Evolutionary conservation across 2,888 invertebrate species (phyloP).

Genomic region (Drosophila mettleri): DNA sequence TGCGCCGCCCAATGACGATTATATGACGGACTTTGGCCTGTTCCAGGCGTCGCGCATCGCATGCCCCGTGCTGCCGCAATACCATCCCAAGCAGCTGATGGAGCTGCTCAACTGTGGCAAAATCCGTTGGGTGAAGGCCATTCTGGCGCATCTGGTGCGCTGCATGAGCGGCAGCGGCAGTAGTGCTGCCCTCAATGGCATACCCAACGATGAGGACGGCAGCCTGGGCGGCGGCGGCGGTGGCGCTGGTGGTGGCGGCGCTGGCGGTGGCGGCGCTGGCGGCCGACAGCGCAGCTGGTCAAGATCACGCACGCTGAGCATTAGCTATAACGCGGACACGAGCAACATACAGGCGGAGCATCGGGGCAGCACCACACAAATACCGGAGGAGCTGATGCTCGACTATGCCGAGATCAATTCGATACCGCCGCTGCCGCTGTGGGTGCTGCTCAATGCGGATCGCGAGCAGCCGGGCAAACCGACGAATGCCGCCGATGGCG

Average conservation of each 20-base stretch:
- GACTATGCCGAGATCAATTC: constrained; percentile 98
- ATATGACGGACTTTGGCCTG: constrained; percentile 96
- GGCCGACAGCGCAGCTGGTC: constrained; percentile 91
- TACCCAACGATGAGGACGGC: constrained; percentile 80
- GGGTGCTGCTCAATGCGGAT: constrained; percentile 98
- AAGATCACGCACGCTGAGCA: constrained; percentile 94
- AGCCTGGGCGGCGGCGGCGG: constrained; percentile 23
- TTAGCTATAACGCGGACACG: constrained; percentile 92
- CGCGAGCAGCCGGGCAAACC: constrained; percentile 88
- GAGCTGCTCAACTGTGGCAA: constrained; percentile 99
- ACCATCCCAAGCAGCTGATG: constrained; percentile 99
- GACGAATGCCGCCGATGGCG: constrained; percentile 53
- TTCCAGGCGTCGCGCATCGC: constrained; percentile 99
- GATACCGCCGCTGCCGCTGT: constrained; percentile 98
- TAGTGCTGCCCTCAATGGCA: constrained; percentile 86
- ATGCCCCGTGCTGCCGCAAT: constrained; percentile 98
- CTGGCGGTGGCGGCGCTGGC: constrained; percentile 18
- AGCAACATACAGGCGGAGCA: constrained; percentile 91
- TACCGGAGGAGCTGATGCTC: constrained; percentile 94
- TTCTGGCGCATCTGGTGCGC: constrained; percentile 97
- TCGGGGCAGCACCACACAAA: constrained; percentile 91
- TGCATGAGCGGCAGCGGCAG: constrained; percentile 88
- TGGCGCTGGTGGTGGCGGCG: constrained; percentile 17
- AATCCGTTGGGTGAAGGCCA: constrained; percentile 98
- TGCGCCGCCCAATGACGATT: constrained; percentile 86